These are phyloP conservation scores for Drosophila lowei DNA, from an alignment of 1,140 invertebrate genomes.

Conservation along the genomic window DNA sequence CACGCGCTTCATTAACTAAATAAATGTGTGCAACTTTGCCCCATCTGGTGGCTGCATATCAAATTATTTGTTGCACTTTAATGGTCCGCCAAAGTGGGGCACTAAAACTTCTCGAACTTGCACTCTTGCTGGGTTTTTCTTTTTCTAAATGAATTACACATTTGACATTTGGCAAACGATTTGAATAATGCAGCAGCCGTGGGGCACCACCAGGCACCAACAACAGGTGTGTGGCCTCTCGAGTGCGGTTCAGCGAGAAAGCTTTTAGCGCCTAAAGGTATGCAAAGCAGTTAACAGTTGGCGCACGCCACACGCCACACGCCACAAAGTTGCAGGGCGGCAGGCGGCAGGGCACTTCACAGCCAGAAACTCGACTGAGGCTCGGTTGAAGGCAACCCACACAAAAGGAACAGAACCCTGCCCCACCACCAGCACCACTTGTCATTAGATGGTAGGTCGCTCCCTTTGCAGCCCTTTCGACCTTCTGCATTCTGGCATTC, in stretches of 20 bases:
- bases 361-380: too few relatives aligned
- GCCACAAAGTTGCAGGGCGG: slow-evolving; percentile 39
- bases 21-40: slow-evolving; percentile 66
- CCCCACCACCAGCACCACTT: slow-evolving; percentile 19
- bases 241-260: slow-evolving; percentile 39
- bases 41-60: slow-evolving; percentile 22
- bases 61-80: slow-evolving; percentile 71
- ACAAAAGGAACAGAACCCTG: not conserved
- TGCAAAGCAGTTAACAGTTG: slow-evolving; percentile 51
- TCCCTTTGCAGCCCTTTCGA: slow-evolving; percentile 3
- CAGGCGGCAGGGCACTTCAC: slow-evolving; percentile 20
- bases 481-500: slow-evolving; percentile 40
- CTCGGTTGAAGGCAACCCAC: slow-evolving; percentile 10
- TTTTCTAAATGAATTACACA: slow-evolving; percentile 52
- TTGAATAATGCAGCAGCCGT: slow-evolving; percentile 68
- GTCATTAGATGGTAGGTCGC: slow-evolving; percentile 48
- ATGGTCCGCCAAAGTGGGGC: slow-evolving; percentile 30
- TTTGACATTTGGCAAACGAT: slow-evolving; percentile 54
- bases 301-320: not conserved
- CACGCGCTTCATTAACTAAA: slow-evolving; percentile 73
- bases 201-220: too few relatives aligned
- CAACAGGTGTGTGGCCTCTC: slow-evolving; percentile 44
- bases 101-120: slow-evolving; percentile 6
- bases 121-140: slow-evolving; percentile 4
- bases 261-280: slow-evolving; percentile 75